Evolutionary conservation across 2,888 invertebrate species (phyloP).

Genomic region (Tribolium freemani): DNA sequence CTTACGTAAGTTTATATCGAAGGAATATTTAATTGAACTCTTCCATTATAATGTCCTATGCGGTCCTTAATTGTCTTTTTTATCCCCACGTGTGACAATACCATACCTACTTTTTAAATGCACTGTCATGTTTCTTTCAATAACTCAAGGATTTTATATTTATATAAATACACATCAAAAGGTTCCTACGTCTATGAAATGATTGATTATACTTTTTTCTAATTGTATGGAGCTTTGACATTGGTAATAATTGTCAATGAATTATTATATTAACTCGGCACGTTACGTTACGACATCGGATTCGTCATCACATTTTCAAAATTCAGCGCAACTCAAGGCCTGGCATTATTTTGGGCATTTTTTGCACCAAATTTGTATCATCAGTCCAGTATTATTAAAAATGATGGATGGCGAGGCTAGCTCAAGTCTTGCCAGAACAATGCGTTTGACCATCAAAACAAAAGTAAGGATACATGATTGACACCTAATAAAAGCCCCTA

Average conservation of each 20-base stretch:
- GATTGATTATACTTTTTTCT: conserved; percentile 41
- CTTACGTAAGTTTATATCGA: conserved; percentile 60
- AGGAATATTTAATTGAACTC: conserved; percentile 61
- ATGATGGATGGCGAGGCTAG: neutral
- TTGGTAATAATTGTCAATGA: conserved; percentile 36
- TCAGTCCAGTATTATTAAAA: neutral
- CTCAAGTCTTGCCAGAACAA: neutral
- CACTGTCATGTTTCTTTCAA: conserved; percentile 49
- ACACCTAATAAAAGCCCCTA: neutral
- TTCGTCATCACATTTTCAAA: neutral
- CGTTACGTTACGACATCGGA: neutral
- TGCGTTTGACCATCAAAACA: neutral
- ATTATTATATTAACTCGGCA: conserved; percentile 6
- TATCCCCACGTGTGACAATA: conserved; percentile 42
- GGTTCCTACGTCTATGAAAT: conserved; percentile 34
- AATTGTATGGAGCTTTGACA: conserved; percentile 40
- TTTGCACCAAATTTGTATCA: conserved; percentile 1
- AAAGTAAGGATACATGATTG: neutral
- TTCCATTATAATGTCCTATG: conserved; percentile 48
- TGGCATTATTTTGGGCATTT: neutral
- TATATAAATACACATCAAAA: conserved; percentile 39
- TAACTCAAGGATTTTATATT: conserved; percentile 44
- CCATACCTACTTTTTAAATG: conserved; percentile 36
- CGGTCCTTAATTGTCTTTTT: conserved; percentile 39
- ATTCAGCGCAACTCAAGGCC: neutral